Conservation (phyloP, 2,888 invertebrate genomes). For the Glyphotaelius pellucidus region DNA sequence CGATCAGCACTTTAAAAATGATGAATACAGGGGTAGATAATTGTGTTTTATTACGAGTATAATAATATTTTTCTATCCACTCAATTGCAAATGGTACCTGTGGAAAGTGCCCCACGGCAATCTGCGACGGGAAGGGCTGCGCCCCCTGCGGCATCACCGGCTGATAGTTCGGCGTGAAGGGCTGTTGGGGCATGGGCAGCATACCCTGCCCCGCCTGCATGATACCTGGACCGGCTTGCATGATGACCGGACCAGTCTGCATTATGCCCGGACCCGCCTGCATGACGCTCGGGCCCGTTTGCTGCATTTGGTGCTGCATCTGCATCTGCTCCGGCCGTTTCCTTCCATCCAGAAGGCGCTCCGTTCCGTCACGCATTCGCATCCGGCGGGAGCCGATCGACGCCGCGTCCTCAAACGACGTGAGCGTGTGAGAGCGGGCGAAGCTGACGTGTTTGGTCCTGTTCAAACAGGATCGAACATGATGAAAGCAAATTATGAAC, state of each 20-base stretch:
- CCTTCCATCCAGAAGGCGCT: slow-evolving; percentile 86
- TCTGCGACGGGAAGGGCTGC: slow-evolving; percentile 59
- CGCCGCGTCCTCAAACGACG: slow-evolving; percentile 87
- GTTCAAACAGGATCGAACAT: slow-evolving; percentile 64
- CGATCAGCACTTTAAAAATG: too few relatives aligned
- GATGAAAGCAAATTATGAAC: slow-evolving; percentile 27
- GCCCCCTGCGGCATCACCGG: slow-evolving; percentile 62
- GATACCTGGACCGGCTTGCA: slow-evolving; percentile 4
- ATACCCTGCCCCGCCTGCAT: slow-evolving; percentile 54
- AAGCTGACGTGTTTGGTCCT: slow-evolving; percentile 95
- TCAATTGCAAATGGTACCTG: slow-evolving; percentile 45
- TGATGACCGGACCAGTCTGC: slow-evolving; percentile 52
- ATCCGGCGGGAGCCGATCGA: slow-evolving; percentile 73
- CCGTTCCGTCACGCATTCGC: slow-evolving; percentile 73
- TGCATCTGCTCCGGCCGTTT: slow-evolving; percentile 74
- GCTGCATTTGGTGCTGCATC: slow-evolving; percentile 67
- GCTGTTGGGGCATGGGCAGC: slow-evolving; percentile 51
- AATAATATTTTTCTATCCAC: too few relatives aligned
- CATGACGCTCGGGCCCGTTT: not conserved
- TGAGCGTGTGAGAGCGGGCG: slow-evolving; percentile 90
- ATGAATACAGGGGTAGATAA: too few relatives aligned
- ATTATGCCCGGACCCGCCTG: not conserved
- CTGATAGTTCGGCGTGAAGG: slow-evolving; percentile 61
- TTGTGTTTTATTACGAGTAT: too few relatives aligned
- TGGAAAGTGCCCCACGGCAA: slow-evolving; percentile 64